Evolutionary conservation across 1,140 invertebrate species (phyloP), one percentile per base, ranked within the genome.

Genomic region (Leptinotarsa undecemlineata): DNA sequence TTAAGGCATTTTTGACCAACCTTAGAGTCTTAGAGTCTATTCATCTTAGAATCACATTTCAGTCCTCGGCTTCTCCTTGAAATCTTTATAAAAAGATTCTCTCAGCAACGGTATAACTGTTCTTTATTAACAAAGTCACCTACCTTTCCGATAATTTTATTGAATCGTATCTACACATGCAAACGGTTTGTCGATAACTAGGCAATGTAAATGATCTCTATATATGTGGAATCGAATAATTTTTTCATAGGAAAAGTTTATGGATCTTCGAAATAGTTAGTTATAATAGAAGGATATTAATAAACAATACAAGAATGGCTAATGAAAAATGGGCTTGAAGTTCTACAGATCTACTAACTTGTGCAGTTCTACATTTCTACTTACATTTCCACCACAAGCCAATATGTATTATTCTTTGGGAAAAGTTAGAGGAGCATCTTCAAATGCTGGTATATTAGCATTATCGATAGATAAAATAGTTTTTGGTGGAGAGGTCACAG

Each of bases 401-500:
- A 42, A 26, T 48, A 42, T 42, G 13, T 42, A 74, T 80, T 80
- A 79, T 68, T 80, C 76, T 76, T 74, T 66, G 42, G 80, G 80
- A 72, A 80, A 81, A 68, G 68, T 72, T 68, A 78, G 23, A 51
- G 73, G 71, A 61, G 72, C 78, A 57, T 79, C 33, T 5, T 60
- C 57, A 13, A 61, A 17, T 75, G 42, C 51, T 77, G 47, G 78
- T 66, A 72, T 64, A 47, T 72, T 66, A 74, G 73, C 61, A 74
- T 33, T 62, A 66, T 75, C 75, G 20, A 76, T 63, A 67, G 75
- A 74, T 60, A 79, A 63, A 66, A 77, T 64, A 21, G 78, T 48
- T 70, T 79, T 79, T n/a, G 78, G 78, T 14, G 78, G 78, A 48
- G 75, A 71, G 4, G 78, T 79, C 21, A 77, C 78, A 19, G 67